These are phyloP conservation scores for Catharus fuscescens DNA, from an alignment of 2,113 vertebrate species.

Conservation along the genomic window DNA sequence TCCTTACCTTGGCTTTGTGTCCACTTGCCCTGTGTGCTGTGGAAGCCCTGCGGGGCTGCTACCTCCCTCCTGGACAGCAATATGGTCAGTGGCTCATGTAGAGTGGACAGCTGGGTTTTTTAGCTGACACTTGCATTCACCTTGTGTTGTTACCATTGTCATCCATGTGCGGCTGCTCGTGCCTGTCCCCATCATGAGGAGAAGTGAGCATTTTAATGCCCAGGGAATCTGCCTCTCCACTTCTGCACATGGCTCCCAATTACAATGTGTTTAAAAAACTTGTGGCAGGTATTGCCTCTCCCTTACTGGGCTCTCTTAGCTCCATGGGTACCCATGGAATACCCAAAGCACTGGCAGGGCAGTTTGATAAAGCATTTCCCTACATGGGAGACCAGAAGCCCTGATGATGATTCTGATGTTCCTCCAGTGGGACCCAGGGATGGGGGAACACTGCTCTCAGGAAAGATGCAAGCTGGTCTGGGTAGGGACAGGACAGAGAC, in stretches of 20 bases:
- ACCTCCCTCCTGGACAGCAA: fast-evolving
- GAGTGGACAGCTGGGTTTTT: background rate
- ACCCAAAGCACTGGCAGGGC: background rate
- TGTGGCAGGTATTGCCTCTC: background rate
- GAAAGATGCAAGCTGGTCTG: background rate
- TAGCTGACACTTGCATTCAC: background rate
- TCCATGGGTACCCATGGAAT: fast-evolving
- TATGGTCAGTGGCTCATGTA: fast-evolving
- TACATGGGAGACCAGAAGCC: background rate
- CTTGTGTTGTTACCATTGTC: background rate
- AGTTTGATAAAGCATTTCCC: background rate
- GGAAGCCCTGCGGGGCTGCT: background rate
- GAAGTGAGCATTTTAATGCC: background rate
- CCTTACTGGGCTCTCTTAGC: fast-evolving
- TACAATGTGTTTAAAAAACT: background rate
- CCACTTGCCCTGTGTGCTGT: fast-evolving
- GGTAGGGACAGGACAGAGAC: background rate
- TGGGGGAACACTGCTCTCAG: background rate
- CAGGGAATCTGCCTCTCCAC: background rate
- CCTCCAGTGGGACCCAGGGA: background rate
- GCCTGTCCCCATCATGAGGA: background rate
- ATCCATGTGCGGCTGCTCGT: fast-evolving
- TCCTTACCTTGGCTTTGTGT: background rate
- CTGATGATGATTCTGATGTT: fast-evolving
- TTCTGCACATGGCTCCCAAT: background rate